Base-by-base conservation (phyloP, 2,888 invertebrate genomes). In the Anaspis maculata region DNA sequence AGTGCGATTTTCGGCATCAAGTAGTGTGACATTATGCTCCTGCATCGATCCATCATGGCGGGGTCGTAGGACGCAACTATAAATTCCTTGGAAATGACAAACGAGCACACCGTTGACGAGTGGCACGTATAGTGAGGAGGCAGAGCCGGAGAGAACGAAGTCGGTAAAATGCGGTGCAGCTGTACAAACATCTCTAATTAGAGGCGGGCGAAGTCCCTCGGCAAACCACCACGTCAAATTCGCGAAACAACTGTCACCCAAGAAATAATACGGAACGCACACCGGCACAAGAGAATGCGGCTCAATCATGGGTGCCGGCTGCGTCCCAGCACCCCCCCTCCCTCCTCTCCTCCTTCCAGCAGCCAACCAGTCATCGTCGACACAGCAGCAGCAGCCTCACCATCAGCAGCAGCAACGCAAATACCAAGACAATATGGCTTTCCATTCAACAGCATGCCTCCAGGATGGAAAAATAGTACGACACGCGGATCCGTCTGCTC, bases 111-210 rank as follows among this genome's bases (percentile, higher is more conserved):
- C 40, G 38, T 48, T 48, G 48, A 48, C 45, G 48, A 46, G 38
- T 41, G 45, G 42, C 40, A 46, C 35, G 43, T 40, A 33, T 30
- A 39, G 32, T 32, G 37, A 30, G 40, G 34, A 40, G 40, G 19
- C 19, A 35, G 32, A 36, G 30, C 30, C 38, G 42, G 22, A 34
- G 43, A 39, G 32, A 44, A 38, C 39, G 34, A 29, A 37, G 25
- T 37, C 31, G 44, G 39, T 42, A 41, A 34, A 43, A 43, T 37
- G 39, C 32, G 44, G 26, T 48, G 39, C 50, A 50, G 50, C 50
- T 50, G 50, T 47, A 50, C 45, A 50, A 48, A 50, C 48, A 50
- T 45, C 44, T 48, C 45, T 47, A 50, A 50, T 50, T 50, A 50
- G 50, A 37, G 42, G 37, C 45, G 42, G 41, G 44, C 35, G 22